Conservation (phyloP, 2,113 vertebrate genomes). For the Hucho hucho region DNA sequence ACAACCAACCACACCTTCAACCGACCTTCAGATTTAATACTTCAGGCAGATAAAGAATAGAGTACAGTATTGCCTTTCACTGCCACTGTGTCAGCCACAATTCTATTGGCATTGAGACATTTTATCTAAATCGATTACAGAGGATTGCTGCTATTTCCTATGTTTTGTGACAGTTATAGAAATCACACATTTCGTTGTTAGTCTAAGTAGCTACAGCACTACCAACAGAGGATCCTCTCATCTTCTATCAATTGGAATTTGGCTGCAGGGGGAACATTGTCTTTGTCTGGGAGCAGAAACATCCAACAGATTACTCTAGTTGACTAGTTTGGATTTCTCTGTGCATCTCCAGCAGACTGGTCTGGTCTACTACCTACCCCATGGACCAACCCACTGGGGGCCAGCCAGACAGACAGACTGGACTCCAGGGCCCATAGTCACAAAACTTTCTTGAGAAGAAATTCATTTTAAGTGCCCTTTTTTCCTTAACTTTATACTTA, state of each 20-base stretch:
- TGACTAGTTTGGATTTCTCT: neutral
- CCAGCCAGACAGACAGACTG: neutral
- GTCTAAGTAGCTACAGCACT: neutral
- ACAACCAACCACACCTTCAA: slow-evolving; percentile 27
- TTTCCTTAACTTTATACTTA: too few species aligned
- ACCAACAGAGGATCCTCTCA: neutral
- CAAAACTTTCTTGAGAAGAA: too few species aligned
- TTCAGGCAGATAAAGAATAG: slow-evolving; percentile 26
- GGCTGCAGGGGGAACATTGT: neutral
- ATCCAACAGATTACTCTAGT: neutral
- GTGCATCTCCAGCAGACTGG: neutral
- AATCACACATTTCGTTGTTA: neutral
- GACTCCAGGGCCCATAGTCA: neutral
- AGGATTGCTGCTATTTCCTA: neutral
- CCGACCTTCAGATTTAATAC: slow-evolving; percentile 49
- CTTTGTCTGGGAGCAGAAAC: neutral
- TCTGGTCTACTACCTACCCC: neutral
- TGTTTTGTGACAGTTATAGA: neutral
- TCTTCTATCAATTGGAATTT: neutral
- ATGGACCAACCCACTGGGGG: neutral
- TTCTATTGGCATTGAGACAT: slow-evolving; percentile 15
- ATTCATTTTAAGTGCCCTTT: too few species aligned
- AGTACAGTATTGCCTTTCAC: slow-evolving; percentile 34
- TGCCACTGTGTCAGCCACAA: slow-evolving; percentile 31
- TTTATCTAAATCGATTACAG: slow-evolving; percentile 43